These are phyloP conservation scores for Netelia fuscicornis DNA, from an alignment of 2,888 invertebrate genomes.

Conservation along the genomic window DNA sequence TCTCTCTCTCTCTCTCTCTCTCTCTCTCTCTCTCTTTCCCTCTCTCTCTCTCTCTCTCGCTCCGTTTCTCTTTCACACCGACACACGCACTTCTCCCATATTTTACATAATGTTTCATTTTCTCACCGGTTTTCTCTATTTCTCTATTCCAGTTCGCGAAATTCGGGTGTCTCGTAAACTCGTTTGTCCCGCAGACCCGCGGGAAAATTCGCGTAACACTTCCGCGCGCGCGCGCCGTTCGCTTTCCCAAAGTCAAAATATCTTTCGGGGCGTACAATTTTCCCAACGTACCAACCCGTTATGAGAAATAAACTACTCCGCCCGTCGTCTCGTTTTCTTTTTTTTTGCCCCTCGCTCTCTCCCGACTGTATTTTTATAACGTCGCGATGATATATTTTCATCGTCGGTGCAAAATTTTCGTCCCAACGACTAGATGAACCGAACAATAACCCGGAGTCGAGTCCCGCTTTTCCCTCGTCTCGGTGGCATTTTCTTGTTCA, in stretches of 20 bases:
- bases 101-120: conserved; percentile 53
- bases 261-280: neutral
- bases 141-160: neutral
- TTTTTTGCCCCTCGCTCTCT: neutral
- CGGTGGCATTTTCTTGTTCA: neutral
- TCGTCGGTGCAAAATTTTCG: neutral
- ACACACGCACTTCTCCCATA: neutral
- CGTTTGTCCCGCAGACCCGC: neutral
- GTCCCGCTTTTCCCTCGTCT: neutral
- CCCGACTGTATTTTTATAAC: neutral
- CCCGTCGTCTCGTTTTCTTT: too few relatives aligned
- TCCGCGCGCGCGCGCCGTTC: neutral
- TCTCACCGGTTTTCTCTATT: conserved; percentile 27
- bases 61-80: neutral
- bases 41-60: too few relatives aligned
- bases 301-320: neutral
- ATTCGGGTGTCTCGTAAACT: conserved; percentile 34
- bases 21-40: too few relatives aligned
- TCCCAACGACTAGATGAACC: neutral
- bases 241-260: neutral
- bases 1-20: too few relatives aligned
- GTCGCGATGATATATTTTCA: neutral
- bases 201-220: neutral
- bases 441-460: neutral
- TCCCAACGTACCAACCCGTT: neutral